Evolutionary conservation across 2,113 vertebrate genomes (phyloP).

Genomic region (Bolborhynchus lineola): DNA sequence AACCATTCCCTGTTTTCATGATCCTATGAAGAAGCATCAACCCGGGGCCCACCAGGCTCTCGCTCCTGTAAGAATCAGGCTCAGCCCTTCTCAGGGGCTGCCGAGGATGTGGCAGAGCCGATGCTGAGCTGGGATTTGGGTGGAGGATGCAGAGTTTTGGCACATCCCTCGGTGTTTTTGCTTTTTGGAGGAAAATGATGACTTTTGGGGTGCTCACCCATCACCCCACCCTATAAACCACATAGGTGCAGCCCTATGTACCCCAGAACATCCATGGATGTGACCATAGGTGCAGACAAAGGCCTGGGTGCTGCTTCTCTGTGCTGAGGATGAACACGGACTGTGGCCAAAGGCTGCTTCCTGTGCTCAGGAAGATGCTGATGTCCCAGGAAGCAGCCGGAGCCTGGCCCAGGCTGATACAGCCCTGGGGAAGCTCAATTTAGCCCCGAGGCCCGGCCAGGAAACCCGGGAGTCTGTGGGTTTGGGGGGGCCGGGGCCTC

Average conservation of each 20-base stretch:
- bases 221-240: not conserved
- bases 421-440: not conserved
- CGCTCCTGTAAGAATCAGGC: accelerated
- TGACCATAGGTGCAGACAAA: accelerated
- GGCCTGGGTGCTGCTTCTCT: not conserved
- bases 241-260: accelerated
- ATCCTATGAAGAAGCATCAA: not conserved
- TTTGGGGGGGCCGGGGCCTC: not conserved
- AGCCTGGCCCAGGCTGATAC: not conserved
- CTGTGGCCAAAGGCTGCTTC: not conserved
- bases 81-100: not conserved
- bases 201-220: not conserved
- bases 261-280: accelerated
- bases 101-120: accelerated
- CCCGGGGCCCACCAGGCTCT: accelerated
- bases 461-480: not conserved
- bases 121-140: accelerated
- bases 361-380: not conserved
- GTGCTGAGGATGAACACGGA: not conserved
- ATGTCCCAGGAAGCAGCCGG: not conserved
- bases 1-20: not conserved
- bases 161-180: accelerated
- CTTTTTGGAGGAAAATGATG: accelerated
- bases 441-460: not conserved
- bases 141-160: accelerated